Evolutionary conservation across 2,113 vertebrate species (phyloP).

Genomic region (Bos indicus): DNA sequence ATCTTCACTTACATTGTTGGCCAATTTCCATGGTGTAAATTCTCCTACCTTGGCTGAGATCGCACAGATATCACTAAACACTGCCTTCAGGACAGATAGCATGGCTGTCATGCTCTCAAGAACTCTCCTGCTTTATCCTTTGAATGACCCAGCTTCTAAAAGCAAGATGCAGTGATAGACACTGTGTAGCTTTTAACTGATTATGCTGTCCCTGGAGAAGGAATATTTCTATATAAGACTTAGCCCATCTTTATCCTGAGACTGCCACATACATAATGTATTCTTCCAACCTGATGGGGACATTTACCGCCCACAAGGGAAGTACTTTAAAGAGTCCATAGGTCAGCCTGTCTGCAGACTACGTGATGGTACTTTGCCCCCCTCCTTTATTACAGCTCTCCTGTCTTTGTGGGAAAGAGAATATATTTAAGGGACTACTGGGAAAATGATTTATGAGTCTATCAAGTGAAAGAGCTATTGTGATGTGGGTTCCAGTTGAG

Average conservation of each 20-base stretch:
- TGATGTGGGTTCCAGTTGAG: neutral
- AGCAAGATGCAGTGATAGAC: neutral
- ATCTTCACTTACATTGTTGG: neutral
- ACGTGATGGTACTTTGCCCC: neutral
- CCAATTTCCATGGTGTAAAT: neutral
- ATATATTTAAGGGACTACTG: neutral
- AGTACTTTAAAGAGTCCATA: neutral
- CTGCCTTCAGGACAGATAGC: neutral
- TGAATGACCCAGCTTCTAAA: neutral
- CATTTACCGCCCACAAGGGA: neutral
- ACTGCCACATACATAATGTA: neutral
- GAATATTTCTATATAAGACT: neutral
- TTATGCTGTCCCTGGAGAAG: neutral
- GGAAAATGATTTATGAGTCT: neutral
- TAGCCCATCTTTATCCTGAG: neutral
- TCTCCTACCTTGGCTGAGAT: neutral
- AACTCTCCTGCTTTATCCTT: neutral
- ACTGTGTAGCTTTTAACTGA: neutral
- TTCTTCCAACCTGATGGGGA: neutral
- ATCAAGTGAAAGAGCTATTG: neutral
- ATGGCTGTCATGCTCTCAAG: neutral
- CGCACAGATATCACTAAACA: rapidly evolving
- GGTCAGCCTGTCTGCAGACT: neutral
- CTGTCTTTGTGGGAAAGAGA: neutral
- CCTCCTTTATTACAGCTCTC: neutral